These are phyloP conservation scores for Onychomys leucogaster DNA, from an alignment of 2,797 vertebrate species.

Conservation along the genomic window DNA sequence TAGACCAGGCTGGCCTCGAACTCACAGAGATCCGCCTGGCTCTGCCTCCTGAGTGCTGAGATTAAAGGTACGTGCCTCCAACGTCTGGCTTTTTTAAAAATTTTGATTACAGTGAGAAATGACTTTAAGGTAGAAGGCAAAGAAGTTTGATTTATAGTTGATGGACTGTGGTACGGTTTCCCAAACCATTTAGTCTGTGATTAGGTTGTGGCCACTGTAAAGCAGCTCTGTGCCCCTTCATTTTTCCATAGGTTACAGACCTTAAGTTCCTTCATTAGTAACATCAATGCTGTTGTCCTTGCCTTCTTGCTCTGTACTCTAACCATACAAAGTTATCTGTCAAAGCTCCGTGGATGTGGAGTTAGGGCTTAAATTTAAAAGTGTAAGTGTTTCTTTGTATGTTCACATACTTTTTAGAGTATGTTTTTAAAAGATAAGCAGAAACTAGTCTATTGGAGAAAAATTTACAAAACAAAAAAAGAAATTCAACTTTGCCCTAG, in stretches of 20 bases:
- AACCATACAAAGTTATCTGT: neutral
- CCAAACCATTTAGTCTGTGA: neutral
- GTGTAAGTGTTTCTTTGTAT: neutral
- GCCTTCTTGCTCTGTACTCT: neutral
- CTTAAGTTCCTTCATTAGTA: neutral
- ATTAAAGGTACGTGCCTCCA: too few species aligned
- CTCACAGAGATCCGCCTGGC: too few species aligned
- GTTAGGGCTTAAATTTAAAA: slow-evolving; percentile 37
- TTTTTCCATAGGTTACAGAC: slow-evolving; percentile 21
- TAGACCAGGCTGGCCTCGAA: too few species aligned
- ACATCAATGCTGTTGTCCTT: neutral
- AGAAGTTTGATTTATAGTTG: neutral
- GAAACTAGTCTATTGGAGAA: neutral
- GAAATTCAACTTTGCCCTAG: slow-evolving; percentile 15
- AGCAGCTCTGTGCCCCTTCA: neutral
- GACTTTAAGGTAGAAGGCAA: neutral
- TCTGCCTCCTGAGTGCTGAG: too few species aligned
- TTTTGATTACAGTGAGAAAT: slow-evolving; percentile 20
- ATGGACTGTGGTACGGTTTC: neutral
- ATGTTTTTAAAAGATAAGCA: slow-evolving; percentile 16
- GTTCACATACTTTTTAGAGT: neutral
- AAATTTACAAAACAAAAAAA: neutral
- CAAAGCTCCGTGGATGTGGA: slow-evolving; percentile 48
- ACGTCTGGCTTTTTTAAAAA: neutral
- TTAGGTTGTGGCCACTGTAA: neutral